Conservation (phyloP, 2,888 invertebrate species). For the Cryptus armator region DNA sequence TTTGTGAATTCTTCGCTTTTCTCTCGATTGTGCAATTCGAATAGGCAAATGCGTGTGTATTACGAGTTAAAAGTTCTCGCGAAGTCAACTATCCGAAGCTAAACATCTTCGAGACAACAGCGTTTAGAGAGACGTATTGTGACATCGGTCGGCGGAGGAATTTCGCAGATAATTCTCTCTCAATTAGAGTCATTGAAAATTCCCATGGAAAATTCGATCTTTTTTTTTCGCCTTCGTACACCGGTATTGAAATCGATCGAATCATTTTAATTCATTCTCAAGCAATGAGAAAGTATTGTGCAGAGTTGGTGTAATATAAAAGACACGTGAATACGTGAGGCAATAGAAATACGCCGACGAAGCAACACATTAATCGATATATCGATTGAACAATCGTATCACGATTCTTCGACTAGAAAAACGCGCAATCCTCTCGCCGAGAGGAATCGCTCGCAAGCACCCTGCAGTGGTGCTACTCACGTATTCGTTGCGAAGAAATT, state of each 20-base stretch:
- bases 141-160: slow-evolving; percentile 25
- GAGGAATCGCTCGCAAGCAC: not conserved
- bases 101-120: slow-evolving; percentile 10
- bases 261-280: slow-evolving; percentile 29
- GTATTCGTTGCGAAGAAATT: slow-evolving; percentile 41
- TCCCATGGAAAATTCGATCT: slow-evolving; percentile 41
- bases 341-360: slow-evolving; percentile 33
- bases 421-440: slow-evolving; percentile 5
- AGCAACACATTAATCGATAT: slow-evolving; percentile 46
- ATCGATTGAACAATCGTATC: slow-evolving; percentile 60
- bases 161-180: slow-evolving; percentile 37
- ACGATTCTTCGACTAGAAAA: slow-evolving; percentile 52
- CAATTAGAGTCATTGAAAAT: slow-evolving; percentile 40
- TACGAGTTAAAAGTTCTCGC: slow-evolving; percentile 49
- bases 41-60: slow-evolving; percentile 56
- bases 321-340: slow-evolving; percentile 24
- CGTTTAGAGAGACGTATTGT: slow-evolving; percentile 13
- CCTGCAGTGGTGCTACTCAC: not conserved
- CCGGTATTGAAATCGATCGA: slow-evolving; percentile 1
- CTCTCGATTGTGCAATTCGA: slow-evolving; percentile 60
- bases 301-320: not conserved
- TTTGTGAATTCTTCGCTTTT: slow-evolving; percentile 38
- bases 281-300: slow-evolving; percentile 10
- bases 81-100: slow-evolving; percentile 56
- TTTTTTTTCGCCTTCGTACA: not conserved